Percentiles rank a stretch among this genome's conserved stretches.
Evolutionary conservation across 2,797 vertebrate species (phyloP).

Genomic region (Semaprochilodus insignis): DNA sequence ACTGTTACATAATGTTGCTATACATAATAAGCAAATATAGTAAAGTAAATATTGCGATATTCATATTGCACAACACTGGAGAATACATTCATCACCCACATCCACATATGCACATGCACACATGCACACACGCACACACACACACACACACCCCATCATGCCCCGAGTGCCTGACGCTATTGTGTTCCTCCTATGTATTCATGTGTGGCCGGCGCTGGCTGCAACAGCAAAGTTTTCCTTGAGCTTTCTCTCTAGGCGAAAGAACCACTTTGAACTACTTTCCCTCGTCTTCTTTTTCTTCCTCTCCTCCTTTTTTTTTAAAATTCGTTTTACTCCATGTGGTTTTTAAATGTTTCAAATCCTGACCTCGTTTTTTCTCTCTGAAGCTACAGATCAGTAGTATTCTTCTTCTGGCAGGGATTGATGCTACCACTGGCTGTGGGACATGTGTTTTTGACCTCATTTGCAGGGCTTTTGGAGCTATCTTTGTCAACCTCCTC

Average conservation of each 20-base stretch:
- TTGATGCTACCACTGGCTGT: slow-evolving; percentile 44
- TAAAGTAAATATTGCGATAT: no score
- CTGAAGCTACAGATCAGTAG: slow-evolving; percentile 47
- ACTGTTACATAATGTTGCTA: no score
- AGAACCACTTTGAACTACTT: slow-evolving; percentile 52
- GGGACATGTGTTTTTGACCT: slow-evolving; percentile 56
- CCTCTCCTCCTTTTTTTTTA: neutral
- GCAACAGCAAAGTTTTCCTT: slow-evolving; percentile 39
- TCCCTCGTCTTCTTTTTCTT: slow-evolving; percentile 6
- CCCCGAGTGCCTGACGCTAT: slow-evolving; percentile 13
- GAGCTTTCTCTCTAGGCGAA: slow-evolving; percentile 46
- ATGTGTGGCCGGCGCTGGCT: slow-evolving; percentile 25
- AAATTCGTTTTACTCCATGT: slow-evolving; percentile 50
- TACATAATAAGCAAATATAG: no score
- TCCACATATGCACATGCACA: neutral
- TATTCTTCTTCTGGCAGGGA: slow-evolving; percentile 49
- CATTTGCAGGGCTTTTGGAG: slow-evolving; percentile 31
- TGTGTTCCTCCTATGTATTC: slow-evolving; percentile 39
- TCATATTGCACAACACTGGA: neutral
- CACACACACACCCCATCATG: neutral
- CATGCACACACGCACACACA: slow-evolving; percentile 9
- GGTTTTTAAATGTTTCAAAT: slow-evolving; percentile 60
- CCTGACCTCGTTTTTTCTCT: slow-evolving; percentile 55
- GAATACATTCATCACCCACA: neutral
- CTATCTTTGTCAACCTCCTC: slow-evolving; percentile 34